A percentile compares a stretch with the other conserved stretches of the same genome.
Conservation (phyloP, 2,113 vertebrate species). For the Sterna hirundo region DNA sequence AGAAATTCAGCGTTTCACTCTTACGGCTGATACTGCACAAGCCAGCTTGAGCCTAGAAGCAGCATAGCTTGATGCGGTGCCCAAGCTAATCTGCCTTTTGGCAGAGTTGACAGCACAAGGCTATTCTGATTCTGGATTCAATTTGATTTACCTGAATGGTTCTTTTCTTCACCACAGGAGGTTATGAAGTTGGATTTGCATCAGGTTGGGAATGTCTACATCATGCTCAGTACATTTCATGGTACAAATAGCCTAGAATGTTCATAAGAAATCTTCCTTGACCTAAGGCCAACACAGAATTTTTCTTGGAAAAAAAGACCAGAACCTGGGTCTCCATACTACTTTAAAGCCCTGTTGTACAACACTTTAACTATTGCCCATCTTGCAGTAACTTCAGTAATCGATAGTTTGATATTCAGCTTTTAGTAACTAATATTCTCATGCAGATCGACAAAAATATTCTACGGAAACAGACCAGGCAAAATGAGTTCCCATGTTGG, state of each 20-base stretch:
- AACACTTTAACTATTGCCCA: not conserved
- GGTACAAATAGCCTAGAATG: not conserved
- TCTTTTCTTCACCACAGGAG: conserved; percentile 2
- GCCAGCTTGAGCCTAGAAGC: not conserved
- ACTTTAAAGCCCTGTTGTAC: not conserved
- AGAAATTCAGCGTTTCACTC: conserved; percentile 12
- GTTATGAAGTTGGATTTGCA: not conserved
- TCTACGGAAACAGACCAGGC: not conserved
- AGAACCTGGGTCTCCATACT: not conserved
- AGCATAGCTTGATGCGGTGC: not conserved
- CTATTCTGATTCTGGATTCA: not conserved
- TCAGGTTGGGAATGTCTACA: not conserved
- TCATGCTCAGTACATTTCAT: not conserved
- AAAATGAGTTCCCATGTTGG: not conserved
- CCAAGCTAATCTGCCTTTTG: conserved; percentile 26
- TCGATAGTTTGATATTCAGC: not conserved
- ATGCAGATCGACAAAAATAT: not conserved
- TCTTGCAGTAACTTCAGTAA: not conserved
- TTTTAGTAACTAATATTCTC: not conserved
- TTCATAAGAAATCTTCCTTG: not conserved
- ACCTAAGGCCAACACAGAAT: not conserved
- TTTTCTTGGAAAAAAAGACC: not conserved
- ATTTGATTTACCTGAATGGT: not conserved
- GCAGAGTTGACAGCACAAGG: not conserved
- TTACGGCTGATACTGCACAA: not conserved